Percentiles rank a stretch among this genome's conserved stretches.
These are phyloP conservation scores for Protonibea diacanthus DNA, from an alignment of 2,797 vertebrate genomes.

Conservation along the genomic window DNA sequence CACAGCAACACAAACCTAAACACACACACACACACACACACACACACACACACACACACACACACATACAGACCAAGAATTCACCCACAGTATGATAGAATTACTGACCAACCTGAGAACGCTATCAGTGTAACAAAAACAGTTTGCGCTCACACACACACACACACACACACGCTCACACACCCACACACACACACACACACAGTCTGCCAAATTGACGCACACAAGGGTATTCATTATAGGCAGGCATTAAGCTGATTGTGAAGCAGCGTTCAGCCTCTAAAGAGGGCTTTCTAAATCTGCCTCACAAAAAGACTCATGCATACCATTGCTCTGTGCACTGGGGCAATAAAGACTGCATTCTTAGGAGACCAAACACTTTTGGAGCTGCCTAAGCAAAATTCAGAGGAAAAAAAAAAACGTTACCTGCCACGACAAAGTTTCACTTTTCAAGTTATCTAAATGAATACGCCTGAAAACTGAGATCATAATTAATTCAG, in stretches of 20 bases:
- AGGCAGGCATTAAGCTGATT: constrained; percentile 86
- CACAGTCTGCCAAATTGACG: constrained; percentile 75
- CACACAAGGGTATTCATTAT: constrained; percentile 86
- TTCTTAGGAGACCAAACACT: constrained; percentile 79
- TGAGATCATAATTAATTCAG: neutral
- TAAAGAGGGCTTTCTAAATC: constrained; percentile 87
- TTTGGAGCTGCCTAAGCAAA: constrained; percentile 64
- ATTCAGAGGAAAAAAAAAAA: constrained; percentile 24
- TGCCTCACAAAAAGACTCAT: constrained; percentile 84
- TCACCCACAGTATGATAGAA: constrained; percentile 62
- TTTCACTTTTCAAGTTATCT: constrained; percentile 5
- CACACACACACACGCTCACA: constrained; percentile 23
- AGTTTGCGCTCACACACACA: constrained; percentile 28
- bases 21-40: constrained; percentile 48
- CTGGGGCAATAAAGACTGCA: constrained; percentile 81
- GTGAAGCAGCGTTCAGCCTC: constrained; percentile 82
- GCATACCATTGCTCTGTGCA: constrained; percentile 83
- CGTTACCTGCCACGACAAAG: constrained; percentile 8
- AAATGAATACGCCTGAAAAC: neutral
- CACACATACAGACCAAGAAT: constrained; percentile 34
- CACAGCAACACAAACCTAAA: constrained; percentile 51
- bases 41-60: constrained; percentile 30
- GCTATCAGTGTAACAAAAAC: constrained; percentile 66
- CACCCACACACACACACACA: constrained; percentile 23
- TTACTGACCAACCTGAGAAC: constrained; percentile 70